Evolutionary conservation across 2,888 invertebrate genomes (phyloP), one percentile per base, ranked within the genome.

Genomic region (Campoletis raptor): DNA sequence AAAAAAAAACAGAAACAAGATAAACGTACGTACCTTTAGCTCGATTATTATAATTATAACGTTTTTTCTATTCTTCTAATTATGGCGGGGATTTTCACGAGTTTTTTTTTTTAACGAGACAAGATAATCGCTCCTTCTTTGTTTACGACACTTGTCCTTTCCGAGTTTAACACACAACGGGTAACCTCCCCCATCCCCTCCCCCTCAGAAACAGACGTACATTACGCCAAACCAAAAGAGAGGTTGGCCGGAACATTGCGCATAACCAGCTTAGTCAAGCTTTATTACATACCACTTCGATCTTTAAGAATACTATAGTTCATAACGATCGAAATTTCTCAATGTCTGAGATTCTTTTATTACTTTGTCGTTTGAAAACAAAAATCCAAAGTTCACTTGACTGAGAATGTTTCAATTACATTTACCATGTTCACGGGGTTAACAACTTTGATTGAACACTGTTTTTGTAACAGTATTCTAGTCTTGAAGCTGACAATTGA

Each of bases 201-300:
- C 66, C 73, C 12, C 48, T 36, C 5, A 52, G 30, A 66, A 61
- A 66, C 76, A 81, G 81, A 81, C 85, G 36, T 72, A 54, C 72
- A 77, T 85, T 66, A 81, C 48, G 74, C 85, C 72, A 77, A 85
- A 81, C 85, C 72, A 77, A 85, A 81, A 85, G 81, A 85, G 74
- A 85, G 85, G 85, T 85, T 85, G 85, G 76, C 70, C 77, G 77
- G 80, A 77, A 82, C 82, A 77, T 82, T 82, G 82, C 82, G 82
- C 82, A 82, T 82, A 82, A 82, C 82, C 69, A 82, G 77, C 77
- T 82, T 77, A 70, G 61, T 24, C 61, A 61, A 61, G 36, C 61
- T 57, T 45, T 74, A 77, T 82, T 77, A 61, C 57, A 82, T 69
- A 82, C 40, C 82, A 48, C 37, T 76, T 82, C 76, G 76, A 64